Conservation (phyloP, 2,113 vertebrate genomes). For the Ceyx cyanopectus region DNA sequence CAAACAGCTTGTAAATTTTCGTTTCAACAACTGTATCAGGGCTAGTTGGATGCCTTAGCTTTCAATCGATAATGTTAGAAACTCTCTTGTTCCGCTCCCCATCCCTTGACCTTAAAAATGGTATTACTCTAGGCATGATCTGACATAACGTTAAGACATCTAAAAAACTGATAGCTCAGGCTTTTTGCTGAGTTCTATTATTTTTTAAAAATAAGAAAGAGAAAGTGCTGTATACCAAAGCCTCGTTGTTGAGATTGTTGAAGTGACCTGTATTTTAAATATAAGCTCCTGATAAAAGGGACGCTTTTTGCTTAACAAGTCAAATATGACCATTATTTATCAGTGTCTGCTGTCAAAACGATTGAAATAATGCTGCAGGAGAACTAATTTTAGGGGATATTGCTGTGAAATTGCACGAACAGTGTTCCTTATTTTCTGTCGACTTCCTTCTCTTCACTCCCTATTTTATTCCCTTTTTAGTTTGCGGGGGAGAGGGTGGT, state of each 20-base stretch:
- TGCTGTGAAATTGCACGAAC: conserved; percentile 67
- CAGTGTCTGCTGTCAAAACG: conserved; percentile 71
- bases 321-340: conserved; percentile 75
- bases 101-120: conserved; percentile 30
- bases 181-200: conserved; percentile 64
- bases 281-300: conserved; percentile 63
- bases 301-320: conserved; percentile 66
- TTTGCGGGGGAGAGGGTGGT: conserved; percentile 23
- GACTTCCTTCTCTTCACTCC: conserved; percentile 54
- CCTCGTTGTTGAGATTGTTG: conserved; percentile 66
- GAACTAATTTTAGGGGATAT: conserved; percentile 37
- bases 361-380: conserved; percentile 69
- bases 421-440: conserved; percentile 54
- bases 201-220: conserved; percentile 54
- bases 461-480: conserved; percentile 56
- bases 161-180: conserved; percentile 40
- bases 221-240: conserved; percentile 76
- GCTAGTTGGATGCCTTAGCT: conserved; percentile 68
- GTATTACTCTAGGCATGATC: conserved; percentile 64
- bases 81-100: background rate
- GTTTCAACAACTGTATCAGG: conserved; percentile 66
- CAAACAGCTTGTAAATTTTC: conserved; percentile 68
- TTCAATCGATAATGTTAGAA: conserved; percentile 55
- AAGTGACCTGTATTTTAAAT: conserved; percentile 69
- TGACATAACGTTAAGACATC: conserved; percentile 59